Base-by-base conservation (phyloP, 2,113 vertebrate species). In the Ondatra zibethicus region DNA sequence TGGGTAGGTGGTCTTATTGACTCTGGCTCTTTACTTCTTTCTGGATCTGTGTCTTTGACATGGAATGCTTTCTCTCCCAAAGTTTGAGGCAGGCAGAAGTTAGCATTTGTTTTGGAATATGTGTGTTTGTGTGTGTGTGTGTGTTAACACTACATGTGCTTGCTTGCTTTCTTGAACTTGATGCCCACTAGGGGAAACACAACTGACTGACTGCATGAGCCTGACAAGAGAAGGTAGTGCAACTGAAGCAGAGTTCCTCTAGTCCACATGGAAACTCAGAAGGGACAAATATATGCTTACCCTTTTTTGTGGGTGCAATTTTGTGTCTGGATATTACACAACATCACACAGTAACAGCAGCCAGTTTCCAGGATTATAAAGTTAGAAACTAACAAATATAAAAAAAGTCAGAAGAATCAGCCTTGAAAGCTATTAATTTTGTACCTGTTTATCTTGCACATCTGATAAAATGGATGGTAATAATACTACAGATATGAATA, bases 381-480 rank as follows among this genome's bases (percentile, higher is more conserved):
- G 23, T 42, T 82, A 85, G 88, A 96, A 91, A 61, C 6, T 78
- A 42, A 36, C 72, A 27, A 75, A 78, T 63, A 61, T 77, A 17
- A 92, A 72, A 75, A 29, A 72, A 45, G 17, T 78, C 82, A 70
- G 55, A 85, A 78, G 25, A 73, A 36, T 73, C 9, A 78, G 52
- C 33, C 6, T 89, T 80, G 19, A 93, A 89, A 68, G 80, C 23
- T 91, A 92, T 87, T 39, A 89, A 80, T 80, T 95, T 73, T 93
- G 52, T 66, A 12, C 29, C 3, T 47, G 4, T 85, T 80, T 31
- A 73, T 89, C 25, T 80, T 73, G 27, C 23, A 88, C 14, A 66
- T 75, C 47, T 61, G 77, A 94, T 52, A 81, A 70, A 52, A 27
- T n/a, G 66, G 39, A 42, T 75, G 31, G 25, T 81, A 81, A 36